Evolutionary conservation across 2,797 vertebrate species (phyloP), one percentile per base, ranked within the genome.

Genomic region (Discoglossus pictus): DNA sequence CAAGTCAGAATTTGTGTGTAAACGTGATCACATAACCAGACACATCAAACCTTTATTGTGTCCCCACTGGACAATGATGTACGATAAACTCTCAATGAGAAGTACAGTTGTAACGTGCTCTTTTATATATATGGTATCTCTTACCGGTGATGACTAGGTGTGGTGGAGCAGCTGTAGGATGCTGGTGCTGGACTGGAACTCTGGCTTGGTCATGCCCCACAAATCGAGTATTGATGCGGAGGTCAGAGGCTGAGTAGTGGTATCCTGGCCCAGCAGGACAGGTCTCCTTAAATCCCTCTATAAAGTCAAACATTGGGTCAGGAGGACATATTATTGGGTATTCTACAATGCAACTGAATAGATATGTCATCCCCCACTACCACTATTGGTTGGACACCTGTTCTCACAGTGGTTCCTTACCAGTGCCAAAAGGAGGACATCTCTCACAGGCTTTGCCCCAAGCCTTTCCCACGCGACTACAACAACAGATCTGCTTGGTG

Each of bases 401-500:
- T 31, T 31, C 27, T 8, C 27, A 31, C 1, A 5, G 15, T 16
- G 20, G 11, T 6, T 1, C 60, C 85, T 87, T 63, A 98, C 97
- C 93, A 89, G 96, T 94, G 48, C 92, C 93, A 0, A 93, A 94
- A 75, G 80, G 31, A 0, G 97, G 97, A 59, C 97, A 99, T 1
- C 86, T 81, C 78, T 93, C 88, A n/a, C 97, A 99, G 62, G 70
- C 61, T 18, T 74, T 71, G 0, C 97, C 97, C 97, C 97, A 99
- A 24, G 92, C 96, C 77, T 97, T 97, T 24, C 97, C 97, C 0
- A 99, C 96, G 0, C 96, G 93, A 77, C 96, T 98, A 86, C 97
- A 99, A 87, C 97, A 99, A 84, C 97, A 99, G 80, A 99, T 98
- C 83, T 98, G 97, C 76, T 94, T 98, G 75, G 96, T 99, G 90